Conservation (phyloP, 2,113 vertebrate species). For the Calyptommatus sinebrachiatus region DNA sequence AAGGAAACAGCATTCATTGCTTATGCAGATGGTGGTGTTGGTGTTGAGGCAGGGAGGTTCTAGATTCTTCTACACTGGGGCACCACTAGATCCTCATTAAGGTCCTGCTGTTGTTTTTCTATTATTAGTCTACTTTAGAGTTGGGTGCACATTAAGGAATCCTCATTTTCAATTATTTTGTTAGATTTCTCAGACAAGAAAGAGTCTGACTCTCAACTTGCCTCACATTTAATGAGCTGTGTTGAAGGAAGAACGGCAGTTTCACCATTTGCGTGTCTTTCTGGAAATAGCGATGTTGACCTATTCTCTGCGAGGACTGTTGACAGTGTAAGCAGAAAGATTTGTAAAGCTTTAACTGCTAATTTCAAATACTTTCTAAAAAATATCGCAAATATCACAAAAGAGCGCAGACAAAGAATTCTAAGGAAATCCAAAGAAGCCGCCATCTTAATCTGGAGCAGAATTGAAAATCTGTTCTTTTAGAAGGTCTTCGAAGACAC, state of each 20-base stretch:
- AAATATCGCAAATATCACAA: background rate
- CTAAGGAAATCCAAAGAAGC: too few relatives aligned
- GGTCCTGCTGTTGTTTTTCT: background rate
- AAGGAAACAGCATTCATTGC: too few relatives aligned
- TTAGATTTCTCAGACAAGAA: constrained; percentile 55
- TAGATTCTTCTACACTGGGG: too few relatives aligned
- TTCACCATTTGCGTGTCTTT: constrained; percentile 63
- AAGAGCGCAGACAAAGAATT: too few relatives aligned
- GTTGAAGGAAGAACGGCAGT: constrained; percentile 47
- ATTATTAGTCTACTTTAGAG: background rate
- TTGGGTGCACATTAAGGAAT: background rate
- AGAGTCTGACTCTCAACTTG: constrained; percentile 27
- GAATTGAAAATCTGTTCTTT: too few relatives aligned
- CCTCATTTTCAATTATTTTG: background rate
- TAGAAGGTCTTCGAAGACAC: too few relatives aligned
- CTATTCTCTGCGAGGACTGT: constrained; percentile 40
- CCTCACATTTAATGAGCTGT: constrained; percentile 11
- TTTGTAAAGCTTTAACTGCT: background rate
- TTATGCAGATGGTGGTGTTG: too few relatives aligned
- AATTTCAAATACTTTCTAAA: background rate
- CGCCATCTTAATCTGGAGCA: too few relatives aligned
- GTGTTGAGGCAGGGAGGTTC: too few relatives aligned
- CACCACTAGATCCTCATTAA: background rate
- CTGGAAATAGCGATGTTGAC: constrained; percentile 54
- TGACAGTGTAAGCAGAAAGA: constrained; percentile 46